Evolutionary conservation across 2,113 vertebrate species (phyloP).

Genomic region (Campylomormyrus numenius): DNA sequence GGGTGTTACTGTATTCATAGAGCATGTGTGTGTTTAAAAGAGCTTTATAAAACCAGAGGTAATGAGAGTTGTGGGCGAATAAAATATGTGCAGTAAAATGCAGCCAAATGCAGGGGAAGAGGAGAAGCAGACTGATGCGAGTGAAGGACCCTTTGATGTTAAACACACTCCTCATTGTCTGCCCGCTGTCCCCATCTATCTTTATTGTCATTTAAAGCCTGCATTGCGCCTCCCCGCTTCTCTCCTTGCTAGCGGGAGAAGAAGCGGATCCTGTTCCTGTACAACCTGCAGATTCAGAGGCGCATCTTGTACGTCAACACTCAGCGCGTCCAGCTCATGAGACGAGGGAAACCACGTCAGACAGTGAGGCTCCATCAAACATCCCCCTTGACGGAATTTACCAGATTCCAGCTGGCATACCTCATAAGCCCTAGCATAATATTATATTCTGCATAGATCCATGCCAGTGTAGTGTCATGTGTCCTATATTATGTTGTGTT

Average conservation of each 20-base stretch:
- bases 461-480: background rate
- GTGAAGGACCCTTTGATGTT: background rate
- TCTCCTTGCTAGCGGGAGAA: constrained; percentile 70
- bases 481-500: background rate
- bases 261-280: constrained; percentile 68
- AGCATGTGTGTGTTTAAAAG: background rate
- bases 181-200: background rate
- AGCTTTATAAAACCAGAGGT: background rate
- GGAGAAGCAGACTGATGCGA: background rate
- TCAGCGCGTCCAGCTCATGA: constrained; percentile 41
- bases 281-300: constrained; percentile 68
- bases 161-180: background rate
- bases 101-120: background rate
- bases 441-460: background rate
- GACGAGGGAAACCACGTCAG: constrained; percentile 14
- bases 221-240: background rate
- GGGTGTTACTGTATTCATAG: constrained; percentile 14
- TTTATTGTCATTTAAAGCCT: background rate
- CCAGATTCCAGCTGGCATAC: background rate
- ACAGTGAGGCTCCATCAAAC: constrained; percentile 33
- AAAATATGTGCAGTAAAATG: background rate
- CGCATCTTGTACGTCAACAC: constrained; percentile 45
- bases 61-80: background rate
- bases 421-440: background rate
- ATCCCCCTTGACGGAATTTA: background rate